Percentiles rank a stretch among this genome's conserved stretches.
These are phyloP conservation scores for Drosophila auraria DNA, from an alignment of 1,140 invertebrate species.

Conservation along the genomic window DNA sequence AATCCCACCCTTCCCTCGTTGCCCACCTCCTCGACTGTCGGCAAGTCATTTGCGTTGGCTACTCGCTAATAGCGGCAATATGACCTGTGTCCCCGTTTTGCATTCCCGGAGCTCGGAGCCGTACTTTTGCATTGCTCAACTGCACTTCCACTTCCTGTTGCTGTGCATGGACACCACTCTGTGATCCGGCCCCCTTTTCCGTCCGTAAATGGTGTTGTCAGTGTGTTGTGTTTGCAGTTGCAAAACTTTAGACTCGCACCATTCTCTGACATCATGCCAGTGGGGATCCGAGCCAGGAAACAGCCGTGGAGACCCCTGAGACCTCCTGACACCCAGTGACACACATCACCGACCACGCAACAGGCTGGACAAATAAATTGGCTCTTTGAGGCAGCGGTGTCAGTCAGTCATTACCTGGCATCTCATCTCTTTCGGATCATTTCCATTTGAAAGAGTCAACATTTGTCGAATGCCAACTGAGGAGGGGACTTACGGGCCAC, in stretches of 20 bases:
- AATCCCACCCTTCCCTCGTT: neutral
- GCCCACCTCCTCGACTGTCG: conserved; percentile 2
- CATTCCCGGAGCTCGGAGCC: neutral
- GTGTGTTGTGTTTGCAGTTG: conserved; percentile 64
- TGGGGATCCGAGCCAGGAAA: conserved; percentile 6
- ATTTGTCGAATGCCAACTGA: conserved; percentile 6
- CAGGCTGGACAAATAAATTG: conserved; percentile 70
- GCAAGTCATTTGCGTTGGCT: conserved; percentile 53
- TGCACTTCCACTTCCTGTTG: conserved; percentile 67
- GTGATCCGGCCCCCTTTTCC: neutral
- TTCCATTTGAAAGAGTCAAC: conserved; percentile 23
- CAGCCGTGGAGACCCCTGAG: neutral
- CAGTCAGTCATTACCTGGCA: conserved; percentile 39
- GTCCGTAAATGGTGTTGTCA: conserved; percentile 56
- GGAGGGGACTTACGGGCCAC: conserved; percentile 11
- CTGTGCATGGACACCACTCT: conserved; percentile 10
- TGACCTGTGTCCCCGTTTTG: conserved; percentile 33
- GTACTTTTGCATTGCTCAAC: conserved; percentile 56
- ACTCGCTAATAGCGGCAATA: conserved; percentile 43
- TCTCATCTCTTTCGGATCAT: conserved; percentile 14
- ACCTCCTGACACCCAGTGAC: conserved; percentile 27
- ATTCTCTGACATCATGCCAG: conserved; percentile 63
- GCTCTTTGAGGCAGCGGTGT: conserved; percentile 22
- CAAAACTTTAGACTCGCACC: conserved; percentile 59
- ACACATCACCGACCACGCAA: conserved; percentile 38